Conservation (phyloP, 2,888 invertebrate species). For the Drosophila meridionalis region DNA sequence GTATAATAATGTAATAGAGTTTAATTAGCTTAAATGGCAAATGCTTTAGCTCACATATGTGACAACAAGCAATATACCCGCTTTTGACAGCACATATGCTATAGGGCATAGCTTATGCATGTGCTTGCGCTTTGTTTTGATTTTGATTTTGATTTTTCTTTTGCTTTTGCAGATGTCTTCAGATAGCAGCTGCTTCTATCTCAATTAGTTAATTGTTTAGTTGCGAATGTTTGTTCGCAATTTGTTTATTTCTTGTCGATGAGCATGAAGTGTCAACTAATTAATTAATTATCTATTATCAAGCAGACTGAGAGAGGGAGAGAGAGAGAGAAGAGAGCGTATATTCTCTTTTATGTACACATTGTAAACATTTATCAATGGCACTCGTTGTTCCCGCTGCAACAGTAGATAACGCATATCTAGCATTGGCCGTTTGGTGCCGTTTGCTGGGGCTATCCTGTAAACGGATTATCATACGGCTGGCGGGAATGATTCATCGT, state of each 20-base stretch:
- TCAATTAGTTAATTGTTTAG: conserved; percentile 48
- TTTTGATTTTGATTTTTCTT: conserved; percentile 17
- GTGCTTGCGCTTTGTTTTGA: background rate
- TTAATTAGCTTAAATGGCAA: background rate
- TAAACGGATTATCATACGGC: background rate
- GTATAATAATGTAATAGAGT: background rate
- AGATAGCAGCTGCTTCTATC: conserved; percentile 37
- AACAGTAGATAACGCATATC: conserved; percentile 9
- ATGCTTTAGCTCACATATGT: too few relatives aligned
- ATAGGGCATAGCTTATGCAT: conserved; percentile 25
- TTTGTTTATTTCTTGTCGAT: conserved; percentile 5
- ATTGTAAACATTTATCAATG: conserved; percentile 15
- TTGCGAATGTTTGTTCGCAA: conserved; percentile 1
- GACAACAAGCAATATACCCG: conserved; percentile 11
- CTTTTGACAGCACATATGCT: background rate
- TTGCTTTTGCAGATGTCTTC: conserved; percentile 31
- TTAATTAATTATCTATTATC: conserved; percentile 36
- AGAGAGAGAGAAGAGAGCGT: background rate
- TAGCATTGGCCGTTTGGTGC: background rate
- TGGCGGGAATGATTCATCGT: conserved; percentile 33
- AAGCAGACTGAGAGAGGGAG: background rate
- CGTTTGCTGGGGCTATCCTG: background rate
- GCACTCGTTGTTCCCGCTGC: background rate
- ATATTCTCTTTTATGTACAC: background rate
- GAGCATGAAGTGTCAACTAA: conserved; percentile 29